These are phyloP conservation scores for Phlogophora meticulosa DNA, from an alignment of 2,888 invertebrate species.

Conservation along the genomic window DNA sequence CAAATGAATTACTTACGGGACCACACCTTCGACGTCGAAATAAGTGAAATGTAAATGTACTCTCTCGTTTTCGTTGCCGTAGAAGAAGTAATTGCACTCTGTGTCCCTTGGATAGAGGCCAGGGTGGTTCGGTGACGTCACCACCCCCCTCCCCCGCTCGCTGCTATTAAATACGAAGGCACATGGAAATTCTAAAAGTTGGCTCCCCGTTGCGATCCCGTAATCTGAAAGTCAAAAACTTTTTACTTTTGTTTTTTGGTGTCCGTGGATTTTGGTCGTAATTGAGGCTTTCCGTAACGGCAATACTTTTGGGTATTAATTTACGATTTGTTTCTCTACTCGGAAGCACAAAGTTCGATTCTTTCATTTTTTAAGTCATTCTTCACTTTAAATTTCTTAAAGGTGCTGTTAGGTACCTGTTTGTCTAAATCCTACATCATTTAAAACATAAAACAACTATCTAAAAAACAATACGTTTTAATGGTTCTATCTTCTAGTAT, in stretches of 20 bases:
- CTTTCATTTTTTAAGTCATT: not conserved
- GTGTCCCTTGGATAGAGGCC: slow-evolving; percentile 97
- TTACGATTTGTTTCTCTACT: slow-evolving; percentile 30
- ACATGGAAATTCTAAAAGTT: slow-evolving; percentile 95
- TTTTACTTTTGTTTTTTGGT: slow-evolving; percentile 58
- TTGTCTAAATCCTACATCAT: not conserved
- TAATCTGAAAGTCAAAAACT: slow-evolving; percentile 93
- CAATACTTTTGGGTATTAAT: slow-evolving; percentile 46
- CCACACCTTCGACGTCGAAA: slow-evolving; percentile 98
- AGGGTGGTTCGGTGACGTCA: slow-evolving; percentile 97
- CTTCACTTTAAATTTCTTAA: not conserved
- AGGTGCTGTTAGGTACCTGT: not conserved
- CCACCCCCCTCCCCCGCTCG: slow-evolving; percentile 94
- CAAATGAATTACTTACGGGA: slow-evolving; percentile 94
- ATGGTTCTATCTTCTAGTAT: not conserved
- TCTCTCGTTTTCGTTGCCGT: slow-evolving; percentile 94
- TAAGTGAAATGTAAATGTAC: slow-evolving; percentile 96
- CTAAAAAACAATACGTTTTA: not conserved
- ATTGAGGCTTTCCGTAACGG: slow-evolving; percentile 43
- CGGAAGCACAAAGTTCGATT: not conserved
- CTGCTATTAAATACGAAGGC: slow-evolving; percentile 97
- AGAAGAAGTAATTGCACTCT: slow-evolving; percentile 97
- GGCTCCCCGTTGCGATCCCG: slow-evolving; percentile 95
- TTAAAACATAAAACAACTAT: not conserved
- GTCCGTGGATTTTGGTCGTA: slow-evolving; percentile 43